phyloP scores from a whole-genome alignment of 2,113 vertebrate genomes.

The Eleginops maclovinus region DNA sequence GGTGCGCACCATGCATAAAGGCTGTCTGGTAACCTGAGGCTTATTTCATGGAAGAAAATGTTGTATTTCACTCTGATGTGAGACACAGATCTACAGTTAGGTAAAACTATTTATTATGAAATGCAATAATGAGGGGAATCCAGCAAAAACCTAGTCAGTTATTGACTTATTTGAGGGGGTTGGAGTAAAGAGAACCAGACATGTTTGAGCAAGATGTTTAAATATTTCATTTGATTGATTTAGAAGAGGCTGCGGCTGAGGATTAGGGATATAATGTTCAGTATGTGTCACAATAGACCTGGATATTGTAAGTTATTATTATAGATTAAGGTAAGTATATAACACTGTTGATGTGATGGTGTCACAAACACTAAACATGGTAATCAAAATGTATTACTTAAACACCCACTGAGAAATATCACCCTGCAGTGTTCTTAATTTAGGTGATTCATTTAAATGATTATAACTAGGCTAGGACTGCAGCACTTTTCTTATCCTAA shows the following conservation, averaged over 20 bases:
- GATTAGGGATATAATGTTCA: neutral
- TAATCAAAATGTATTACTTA: neutral
- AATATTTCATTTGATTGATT: slow-evolving; percentile 23
- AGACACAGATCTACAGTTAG: slow-evolving; percentile 1
- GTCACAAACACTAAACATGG: neutral
- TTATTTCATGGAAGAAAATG: slow-evolving; percentile 15
- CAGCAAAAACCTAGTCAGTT: neutral
- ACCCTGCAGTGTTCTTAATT: neutral
- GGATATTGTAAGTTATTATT: neutral
- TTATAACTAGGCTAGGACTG: neutral
- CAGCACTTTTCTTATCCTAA: neutral
- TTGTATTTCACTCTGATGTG: slow-evolving; percentile 17
- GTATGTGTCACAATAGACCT: neutral
- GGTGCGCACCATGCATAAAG: slow-evolving; percentile 10
- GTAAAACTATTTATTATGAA: neutral
- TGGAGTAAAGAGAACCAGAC: slow-evolving; percentile 17
- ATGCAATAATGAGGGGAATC: slow-evolving; percentile 29
- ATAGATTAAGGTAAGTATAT: neutral
- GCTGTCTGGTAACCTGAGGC: slow-evolving; percentile 44
- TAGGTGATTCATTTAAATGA: neutral
- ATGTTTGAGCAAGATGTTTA: slow-evolving; percentile 1
- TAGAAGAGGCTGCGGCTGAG: neutral
- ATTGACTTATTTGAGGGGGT: slow-evolving; percentile 35
- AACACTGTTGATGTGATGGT: neutral
- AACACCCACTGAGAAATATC: neutral